Base-by-base conservation (phyloP, 2,797 vertebrate species). In the Cebuella pygmaea region DNA sequence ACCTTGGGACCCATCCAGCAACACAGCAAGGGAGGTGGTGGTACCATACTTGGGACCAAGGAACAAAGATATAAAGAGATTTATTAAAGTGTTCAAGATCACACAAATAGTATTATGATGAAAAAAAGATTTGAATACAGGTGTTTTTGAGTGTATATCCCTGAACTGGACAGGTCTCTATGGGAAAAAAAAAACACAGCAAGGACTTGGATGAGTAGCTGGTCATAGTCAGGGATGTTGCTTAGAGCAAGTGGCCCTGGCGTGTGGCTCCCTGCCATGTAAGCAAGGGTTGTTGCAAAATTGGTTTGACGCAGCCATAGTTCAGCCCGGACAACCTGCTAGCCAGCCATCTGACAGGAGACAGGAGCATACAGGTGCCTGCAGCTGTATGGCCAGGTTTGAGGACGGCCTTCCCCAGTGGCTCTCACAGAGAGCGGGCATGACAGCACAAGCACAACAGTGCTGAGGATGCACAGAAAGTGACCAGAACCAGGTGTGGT, bases 281-380 rank as follows among this genome's bases (percentile, higher is more conserved):
- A 12, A 0, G 10, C 22, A 3, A 33, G 5, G 5, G 48, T 2
- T 55, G 22, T 26, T n/a, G 20, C 11, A 7, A 64, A 85, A 33
- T 0, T 0, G 3, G 7, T 39, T n/a, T 24, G 15, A 85, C 22
- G 6, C 6, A 13, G 80, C 7, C 19, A 20, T 0, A 0, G 14
- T 30, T 10, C 0, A 0, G 4, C 46, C 36, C 5, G 1, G 5
- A 7, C 7, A 5, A 14, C 14, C 9, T 39, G 15, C 2, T 7
- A 5, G n/a, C 36, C 8, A 5, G n/a, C 48, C 8, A 0, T 9
- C 44, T n/a, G 13, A n/a, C 3, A 0, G 0, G 30, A 6, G 10
- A n/a, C 1, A 0, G 0, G n/a, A 4, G 55, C 0, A 1, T 22
- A 39, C 13, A 4, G 22, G 1, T 0, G 2, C 10, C 5, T 24